These are phyloP conservation scores for Tautogolabrus adspersus DNA, from an alignment of 2,113 vertebrate genomes.

Conservation along the genomic window DNA sequence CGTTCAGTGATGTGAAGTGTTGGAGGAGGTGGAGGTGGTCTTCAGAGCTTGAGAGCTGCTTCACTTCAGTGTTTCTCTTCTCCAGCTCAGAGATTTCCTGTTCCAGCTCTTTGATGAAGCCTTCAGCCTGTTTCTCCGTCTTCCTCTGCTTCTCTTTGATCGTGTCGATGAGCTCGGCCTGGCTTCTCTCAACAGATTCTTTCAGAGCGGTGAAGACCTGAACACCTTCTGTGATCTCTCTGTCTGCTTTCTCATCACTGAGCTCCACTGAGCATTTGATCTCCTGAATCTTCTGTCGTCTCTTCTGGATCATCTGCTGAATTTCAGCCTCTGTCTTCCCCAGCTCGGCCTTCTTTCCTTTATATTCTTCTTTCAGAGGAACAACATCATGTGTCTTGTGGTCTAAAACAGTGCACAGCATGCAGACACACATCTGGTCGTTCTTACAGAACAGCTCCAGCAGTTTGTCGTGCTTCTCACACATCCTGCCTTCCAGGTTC, in stretches of 20 bases:
- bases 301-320: background rate
- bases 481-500: background rate
- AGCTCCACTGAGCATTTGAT: background rate
- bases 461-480: background rate
- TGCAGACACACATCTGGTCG: background rate
- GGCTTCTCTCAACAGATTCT: background rate
- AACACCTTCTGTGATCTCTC: background rate
- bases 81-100: background rate
- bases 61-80: background rate
- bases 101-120: background rate
- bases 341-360: background rate
- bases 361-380: conserved; percentile 8
- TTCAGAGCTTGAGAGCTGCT: background rate
- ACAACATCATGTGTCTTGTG: conserved; percentile 14
- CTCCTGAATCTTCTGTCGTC: background rate
- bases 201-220: background rate
- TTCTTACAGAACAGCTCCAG: background rate
- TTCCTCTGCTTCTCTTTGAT: background rate
- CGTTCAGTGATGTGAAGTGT: background rate
- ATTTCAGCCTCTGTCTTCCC: background rate
- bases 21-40: background rate
- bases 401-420: background rate
- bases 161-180: background rate
- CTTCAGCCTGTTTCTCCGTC: background rate
- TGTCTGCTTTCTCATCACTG: background rate